Evolutionary conservation across 2,113 vertebrate genomes (phyloP).

Genomic region (Chamaea fasciata): DNA sequence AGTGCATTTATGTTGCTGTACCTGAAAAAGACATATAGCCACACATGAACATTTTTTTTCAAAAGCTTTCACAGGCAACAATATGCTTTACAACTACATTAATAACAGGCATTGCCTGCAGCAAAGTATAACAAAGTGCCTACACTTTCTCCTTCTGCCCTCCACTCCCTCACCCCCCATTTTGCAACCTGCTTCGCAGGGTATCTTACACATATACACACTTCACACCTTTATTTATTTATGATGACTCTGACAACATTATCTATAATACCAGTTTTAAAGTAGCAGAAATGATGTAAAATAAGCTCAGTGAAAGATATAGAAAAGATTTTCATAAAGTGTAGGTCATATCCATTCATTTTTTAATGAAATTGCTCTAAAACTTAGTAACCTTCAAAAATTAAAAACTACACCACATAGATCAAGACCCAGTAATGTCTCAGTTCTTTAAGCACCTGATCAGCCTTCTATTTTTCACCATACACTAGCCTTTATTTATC

Average conservation of each 20-base stretch:
- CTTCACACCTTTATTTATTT: not conserved
- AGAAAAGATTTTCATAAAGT: not conserved
- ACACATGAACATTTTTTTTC: not conserved
- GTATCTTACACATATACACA: not conserved
- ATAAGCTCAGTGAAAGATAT: not conserved
- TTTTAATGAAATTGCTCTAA: not conserved
- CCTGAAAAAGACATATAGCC: not conserved
- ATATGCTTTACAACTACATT: not conserved
- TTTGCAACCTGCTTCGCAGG: not conserved
- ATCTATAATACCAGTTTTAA: not conserved
- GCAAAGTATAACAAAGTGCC: not conserved
- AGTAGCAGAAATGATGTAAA: not conserved
- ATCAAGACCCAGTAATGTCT: not conserved
- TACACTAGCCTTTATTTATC: not conserved
- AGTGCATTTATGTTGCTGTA: not conserved
- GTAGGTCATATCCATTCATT: not conserved
- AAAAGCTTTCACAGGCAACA: not conserved
- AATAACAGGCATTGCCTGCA: not conserved
- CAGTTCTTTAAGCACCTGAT: not conserved
- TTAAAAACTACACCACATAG: not conserved
- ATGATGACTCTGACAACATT: not conserved
- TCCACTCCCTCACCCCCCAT: rapidly evolving
- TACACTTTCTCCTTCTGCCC: not conserved
- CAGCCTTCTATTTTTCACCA: not conserved
- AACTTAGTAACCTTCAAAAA: not conserved